A percentile compares a stretch with the other conserved stretches of the same genome.
Conservation (phyloP, 2,888 invertebrate genomes). For the Eubasilissa splendida region DNA sequence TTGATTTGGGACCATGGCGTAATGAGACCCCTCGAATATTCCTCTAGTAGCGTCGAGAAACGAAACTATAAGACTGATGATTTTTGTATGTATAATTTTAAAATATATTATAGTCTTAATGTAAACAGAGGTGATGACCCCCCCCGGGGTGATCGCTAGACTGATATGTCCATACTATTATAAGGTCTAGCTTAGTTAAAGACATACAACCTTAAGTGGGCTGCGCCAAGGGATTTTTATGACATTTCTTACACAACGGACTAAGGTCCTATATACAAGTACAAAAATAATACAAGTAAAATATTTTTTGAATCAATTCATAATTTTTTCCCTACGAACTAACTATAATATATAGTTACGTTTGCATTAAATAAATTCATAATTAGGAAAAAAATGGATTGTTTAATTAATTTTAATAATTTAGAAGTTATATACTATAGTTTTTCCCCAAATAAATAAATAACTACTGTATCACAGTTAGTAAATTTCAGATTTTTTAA, state of each 20-base stretch:
- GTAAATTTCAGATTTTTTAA: no score
- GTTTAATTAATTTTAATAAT: conserved; percentile 9
- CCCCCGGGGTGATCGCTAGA: conserved; percentile 43
- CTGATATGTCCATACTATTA: conserved; percentile 55
- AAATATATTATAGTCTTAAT: conserved; percentile 38
- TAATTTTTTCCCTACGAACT: background rate
- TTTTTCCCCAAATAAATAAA: no score
- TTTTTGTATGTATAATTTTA: conserved; percentile 44
- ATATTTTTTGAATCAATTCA: background rate
- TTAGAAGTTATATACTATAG: background rate
- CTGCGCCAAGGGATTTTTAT: conserved; percentile 9
- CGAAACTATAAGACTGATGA: conserved; percentile 57
- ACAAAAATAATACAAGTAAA: conserved; percentile 19
- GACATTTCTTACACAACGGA: conserved; percentile 6
- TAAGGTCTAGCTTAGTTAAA: conserved; percentile 34
- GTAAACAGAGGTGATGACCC: conserved; percentile 32
- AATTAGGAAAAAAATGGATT: background rate
- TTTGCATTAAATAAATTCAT: conserved; percentile 10
- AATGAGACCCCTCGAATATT: conserved; percentile 35
- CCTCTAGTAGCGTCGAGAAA: conserved; percentile 48
- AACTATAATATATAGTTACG: background rate
- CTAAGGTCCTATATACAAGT: conserved; percentile 16
- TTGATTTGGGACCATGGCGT: conserved; percentile 31
- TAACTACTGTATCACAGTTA: no score
- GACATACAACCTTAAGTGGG: conserved; percentile 29